phyloP scores from a whole-genome alignment of 1,140 invertebrate genomes.

The Cherax quadricarinatus region DNA sequence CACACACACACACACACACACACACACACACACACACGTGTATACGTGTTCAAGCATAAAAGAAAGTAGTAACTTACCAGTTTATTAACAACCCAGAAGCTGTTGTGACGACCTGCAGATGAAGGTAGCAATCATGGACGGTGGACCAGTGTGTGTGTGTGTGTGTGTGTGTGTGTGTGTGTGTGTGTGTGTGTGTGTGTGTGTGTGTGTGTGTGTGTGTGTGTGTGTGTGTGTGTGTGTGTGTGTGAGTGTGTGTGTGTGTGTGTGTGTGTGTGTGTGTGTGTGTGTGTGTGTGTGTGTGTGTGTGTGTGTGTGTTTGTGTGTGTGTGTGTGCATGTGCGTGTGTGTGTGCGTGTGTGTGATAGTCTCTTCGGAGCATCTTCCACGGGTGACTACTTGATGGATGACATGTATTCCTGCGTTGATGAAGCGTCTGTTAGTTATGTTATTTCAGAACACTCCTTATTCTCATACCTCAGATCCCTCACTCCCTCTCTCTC shows the following conservation, averaged over 20 bases:
- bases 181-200: conserved; percentile 17
- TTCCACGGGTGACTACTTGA: too few species aligned
- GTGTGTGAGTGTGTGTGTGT: conserved; percentile 20
- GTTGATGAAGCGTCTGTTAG: too few species aligned
- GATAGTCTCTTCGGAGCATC: neutral
- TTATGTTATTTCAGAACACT: too few species aligned
- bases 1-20: too few species aligned
- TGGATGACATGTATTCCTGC: too few species aligned
- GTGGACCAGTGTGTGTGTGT: neutral
- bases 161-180: conserved; percentile 20
- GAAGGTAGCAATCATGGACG: too few species aligned
- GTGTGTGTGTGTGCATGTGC: conserved; percentile 33
- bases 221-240: too few species aligned
- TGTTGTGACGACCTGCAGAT: neutral
- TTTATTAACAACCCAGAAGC: too few species aligned
- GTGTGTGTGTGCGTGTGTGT: neutral
- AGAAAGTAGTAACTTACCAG: too few species aligned
- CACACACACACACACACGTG: too few species aligned
- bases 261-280: conserved; percentile 30
- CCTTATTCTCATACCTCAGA: too few species aligned
- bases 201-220: conserved; percentile 18
- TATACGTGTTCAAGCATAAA: too few species aligned
- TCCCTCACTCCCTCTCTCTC: neutral
- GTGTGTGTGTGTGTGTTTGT: conserved; percentile 42
- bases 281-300: conserved; percentile 42